Conservation (phyloP, 2,888 invertebrate genomes). For the Hypselothyrea guttata region DNA sequence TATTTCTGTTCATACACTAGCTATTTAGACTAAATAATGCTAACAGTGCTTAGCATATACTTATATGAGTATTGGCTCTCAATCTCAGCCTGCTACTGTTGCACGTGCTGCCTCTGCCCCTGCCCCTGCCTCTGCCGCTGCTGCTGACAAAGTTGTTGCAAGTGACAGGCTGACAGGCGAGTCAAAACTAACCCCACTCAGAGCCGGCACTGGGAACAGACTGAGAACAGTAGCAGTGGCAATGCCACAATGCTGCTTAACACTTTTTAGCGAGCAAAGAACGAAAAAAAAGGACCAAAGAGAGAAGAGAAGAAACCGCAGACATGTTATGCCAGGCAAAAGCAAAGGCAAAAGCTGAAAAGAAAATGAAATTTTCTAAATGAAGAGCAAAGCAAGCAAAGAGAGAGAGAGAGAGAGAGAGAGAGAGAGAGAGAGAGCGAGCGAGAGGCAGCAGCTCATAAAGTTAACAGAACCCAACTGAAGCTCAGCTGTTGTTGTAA, state of each 20-base stretch:
- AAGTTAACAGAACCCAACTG: no score
- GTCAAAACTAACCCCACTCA: constrained; percentile 65
- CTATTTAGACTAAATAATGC: no score
- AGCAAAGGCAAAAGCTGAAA: constrained; percentile 28
- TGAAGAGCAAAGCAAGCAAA: not conserved
- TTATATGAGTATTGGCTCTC: not conserved
- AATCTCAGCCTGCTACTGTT: not conserved
- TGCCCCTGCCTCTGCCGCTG: constrained; percentile 33
- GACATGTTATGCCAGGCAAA: constrained; percentile 45
- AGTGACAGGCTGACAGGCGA: constrained; percentile 69
- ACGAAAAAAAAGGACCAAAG: constrained; percentile 8
- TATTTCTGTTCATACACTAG: no score
- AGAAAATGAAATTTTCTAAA: constrained; percentile 53
- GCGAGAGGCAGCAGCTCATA: not conserved
- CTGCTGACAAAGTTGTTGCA: constrained; percentile 59
- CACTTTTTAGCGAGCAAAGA: constrained; percentile 27
- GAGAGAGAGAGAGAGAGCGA: not conserved
- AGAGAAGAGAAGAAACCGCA: constrained; percentile 39
- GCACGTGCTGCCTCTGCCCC: constrained; percentile 50
- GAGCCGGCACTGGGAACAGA: not conserved
- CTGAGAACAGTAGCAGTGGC: not conserved
- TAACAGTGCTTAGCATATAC: no score
- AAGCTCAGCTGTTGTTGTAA: constrained; percentile 62
- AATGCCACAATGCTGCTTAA: constrained; percentile 31
- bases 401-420: not conserved